These are phyloP conservation scores for Myioborus miniatus DNA, from an alignment of 2,797 vertebrate genomes.

Conservation along the genomic window DNA sequence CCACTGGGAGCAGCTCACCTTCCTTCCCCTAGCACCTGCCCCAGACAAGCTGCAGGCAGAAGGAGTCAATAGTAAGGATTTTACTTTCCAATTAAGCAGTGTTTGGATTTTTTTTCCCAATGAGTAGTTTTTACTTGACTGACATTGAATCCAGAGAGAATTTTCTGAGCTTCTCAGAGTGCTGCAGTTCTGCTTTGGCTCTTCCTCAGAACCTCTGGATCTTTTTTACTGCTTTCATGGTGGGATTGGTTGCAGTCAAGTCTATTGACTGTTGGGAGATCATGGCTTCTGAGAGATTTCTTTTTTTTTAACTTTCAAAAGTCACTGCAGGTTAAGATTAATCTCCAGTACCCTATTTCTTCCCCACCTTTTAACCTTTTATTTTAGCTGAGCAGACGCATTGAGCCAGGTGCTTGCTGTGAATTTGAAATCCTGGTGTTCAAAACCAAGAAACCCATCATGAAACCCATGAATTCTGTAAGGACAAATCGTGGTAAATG, in stretches of 20 bases:
- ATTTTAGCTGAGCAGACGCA: not conserved
- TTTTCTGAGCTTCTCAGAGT: not conserved
- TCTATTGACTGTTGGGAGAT: not conserved
- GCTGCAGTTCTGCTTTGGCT: not conserved
- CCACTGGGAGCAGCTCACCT: not conserved
- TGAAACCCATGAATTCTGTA: not conserved
- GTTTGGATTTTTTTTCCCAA: not conserved
- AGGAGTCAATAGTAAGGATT: not conserved
- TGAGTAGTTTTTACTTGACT: not conserved
- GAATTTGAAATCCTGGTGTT: not conserved
- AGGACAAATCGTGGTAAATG: not conserved
- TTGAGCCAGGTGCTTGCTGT: not conserved
- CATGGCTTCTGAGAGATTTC: not conserved
- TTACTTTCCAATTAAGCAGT: not conserved
- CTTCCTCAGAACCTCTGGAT: not conserved
- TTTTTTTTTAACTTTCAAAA: not conserved
- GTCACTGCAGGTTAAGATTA: not conserved
- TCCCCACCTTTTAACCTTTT: not conserved
- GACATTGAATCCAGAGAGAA: not conserved
- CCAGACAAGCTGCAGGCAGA: not conserved
- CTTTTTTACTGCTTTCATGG: not conserved
- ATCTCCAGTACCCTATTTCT: not conserved
- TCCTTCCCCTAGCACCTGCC: not conserved
- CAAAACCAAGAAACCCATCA: not conserved
- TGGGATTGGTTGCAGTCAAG: not conserved